A percentile compares a stretch with the other conserved stretches of the same genome.
phyloP scores from a whole-genome alignment of 1,140 invertebrate species.

The Aporrectodea caliginosa region DNA sequence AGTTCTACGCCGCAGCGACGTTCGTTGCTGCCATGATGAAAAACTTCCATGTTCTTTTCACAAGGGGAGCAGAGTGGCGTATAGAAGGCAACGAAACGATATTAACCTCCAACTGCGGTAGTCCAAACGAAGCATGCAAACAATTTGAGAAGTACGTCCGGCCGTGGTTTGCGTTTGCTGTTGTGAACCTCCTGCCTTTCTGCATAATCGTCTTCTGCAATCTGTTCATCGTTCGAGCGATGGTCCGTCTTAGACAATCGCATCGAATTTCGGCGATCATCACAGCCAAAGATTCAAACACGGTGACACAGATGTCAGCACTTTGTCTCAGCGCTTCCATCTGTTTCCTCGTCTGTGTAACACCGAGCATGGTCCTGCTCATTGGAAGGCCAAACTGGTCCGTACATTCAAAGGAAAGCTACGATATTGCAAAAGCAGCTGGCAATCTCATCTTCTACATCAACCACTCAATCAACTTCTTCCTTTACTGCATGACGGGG shows the following conservation, averaged over 20 bases:
- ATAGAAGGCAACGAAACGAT: background rate
- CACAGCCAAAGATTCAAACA: slow-evolving; percentile 6
- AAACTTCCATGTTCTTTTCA: slow-evolving; percentile 31
- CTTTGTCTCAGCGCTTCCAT: slow-evolving; percentile 31
- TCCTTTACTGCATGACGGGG: slow-evolving; percentile 37
- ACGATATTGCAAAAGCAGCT: slow-evolving; percentile 26
- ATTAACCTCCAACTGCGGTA: slow-evolving; percentile 24
- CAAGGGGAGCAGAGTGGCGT: background rate
- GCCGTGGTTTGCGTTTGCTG: slow-evolving; percentile 31
- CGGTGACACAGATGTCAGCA: slow-evolving; percentile 20
- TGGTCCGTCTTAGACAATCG: background rate
- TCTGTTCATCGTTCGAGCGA: slow-evolving; percentile 23
- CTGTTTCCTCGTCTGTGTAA: slow-evolving; percentile 26
- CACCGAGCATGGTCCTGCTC: slow-evolving; percentile 31
- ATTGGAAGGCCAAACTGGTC: slow-evolving; percentile 31
- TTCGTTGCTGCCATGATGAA: slow-evolving; percentile 22
- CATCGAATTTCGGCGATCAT: background rate
- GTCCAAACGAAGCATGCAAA: slow-evolving; percentile 9
- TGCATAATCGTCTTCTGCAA: slow-evolving; percentile 28
- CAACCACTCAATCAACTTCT: slow-evolving; percentile 40
- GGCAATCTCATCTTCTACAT: slow-evolving; percentile 29
- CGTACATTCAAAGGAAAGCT: background rate
- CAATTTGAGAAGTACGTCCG: slow-evolving; percentile 30
- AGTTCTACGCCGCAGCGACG: slow-evolving; percentile 12
- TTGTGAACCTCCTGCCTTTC: slow-evolving; percentile 25